These are phyloP conservation scores for Drosophila prosaltans DNA, from an alignment of 1,140 invertebrate species.

Conservation along the genomic window DNA sequence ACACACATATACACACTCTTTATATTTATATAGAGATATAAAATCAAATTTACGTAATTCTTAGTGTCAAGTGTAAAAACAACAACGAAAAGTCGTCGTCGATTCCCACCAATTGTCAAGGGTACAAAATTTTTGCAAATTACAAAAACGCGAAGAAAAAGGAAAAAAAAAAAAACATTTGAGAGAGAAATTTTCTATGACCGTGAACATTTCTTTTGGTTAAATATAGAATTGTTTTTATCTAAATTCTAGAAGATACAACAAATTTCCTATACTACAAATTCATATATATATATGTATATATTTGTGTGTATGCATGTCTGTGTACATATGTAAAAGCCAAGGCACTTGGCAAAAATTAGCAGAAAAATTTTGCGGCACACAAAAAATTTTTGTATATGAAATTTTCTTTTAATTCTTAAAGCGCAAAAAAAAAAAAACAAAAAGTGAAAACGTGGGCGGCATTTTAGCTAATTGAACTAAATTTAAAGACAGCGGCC, in stretches of 20 bases:
- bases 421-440: not conserved
- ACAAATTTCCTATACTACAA: not conserved
- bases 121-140: constrained; percentile 18
- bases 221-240: constrained; percentile 11
- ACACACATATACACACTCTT: not conserved
- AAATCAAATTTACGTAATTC: constrained; percentile 17
- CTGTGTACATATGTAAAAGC: not conserved
- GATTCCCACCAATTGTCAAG: constrained; percentile 24
- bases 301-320: too few species aligned
- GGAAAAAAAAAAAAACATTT: constrained; percentile 58
- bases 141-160: constrained; percentile 37
- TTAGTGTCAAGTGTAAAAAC: constrained; percentile 6
- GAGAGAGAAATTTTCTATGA: constrained; percentile 30
- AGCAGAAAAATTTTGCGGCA: not conserved
- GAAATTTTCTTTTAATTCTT: not conserved
- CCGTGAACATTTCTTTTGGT: constrained; percentile 11
- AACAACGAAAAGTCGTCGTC: not conserved
- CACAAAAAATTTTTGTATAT: not conserved
- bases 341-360: constrained; percentile 3
- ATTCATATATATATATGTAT: not conserved
- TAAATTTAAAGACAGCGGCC: constrained; percentile 26
- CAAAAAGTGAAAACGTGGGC: constrained; percentile 44
- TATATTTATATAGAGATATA: not conserved
- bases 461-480: constrained; percentile 47
- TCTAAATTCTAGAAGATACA: constrained; percentile 7